Base-by-base conservation (phyloP, 1,140 invertebrate genomes). In the Drosophila serrata region DNA sequence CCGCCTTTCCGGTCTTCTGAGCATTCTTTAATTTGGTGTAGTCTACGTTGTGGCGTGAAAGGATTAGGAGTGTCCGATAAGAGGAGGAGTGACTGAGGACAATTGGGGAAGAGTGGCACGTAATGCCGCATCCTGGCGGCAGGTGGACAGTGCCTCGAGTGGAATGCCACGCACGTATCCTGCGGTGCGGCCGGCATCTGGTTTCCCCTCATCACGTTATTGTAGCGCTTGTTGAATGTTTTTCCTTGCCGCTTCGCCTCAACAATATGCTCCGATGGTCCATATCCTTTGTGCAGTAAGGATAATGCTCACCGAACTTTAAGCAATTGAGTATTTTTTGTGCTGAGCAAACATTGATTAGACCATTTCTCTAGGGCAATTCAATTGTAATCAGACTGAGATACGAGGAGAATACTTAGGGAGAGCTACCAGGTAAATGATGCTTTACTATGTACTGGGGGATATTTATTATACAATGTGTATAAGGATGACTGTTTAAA, bases 91-190 rank as follows among this genome's bases (percentile, higher is more conserved):
- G 31, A n/a, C 12, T 9, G 49, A 15, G 58, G 37, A 33, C 8
- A 2, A 59, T 45, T 45, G 56, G 12, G 57, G 8, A 31, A 7
- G 15, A 15, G 31, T 27, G 60, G 42, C 64, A 65, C 60, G 61
- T 75, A 75, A 45, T 51, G 19, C 51, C 33, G 37, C 73, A 73
- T 37, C 31, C 39, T 33, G 33, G 56, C 35, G 72, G 33, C 67
- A 72, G 39, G 53, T 58, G 49, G 19, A 33, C 24, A 70, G 27
- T 24, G 11, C n/a, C 40, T n/a, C 31, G 29, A 53, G 70, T 57
- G 73, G 70, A 39, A 75, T 64, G 39, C 73, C 51, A 75, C 45
- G 73, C 73, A 75, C 73, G 73, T 75, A 65, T 31, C 61, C 53
- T 43, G 56, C 22, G 63, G 33, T 37, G 62, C 12, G 45, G 35